Evolutionary conservation across 2,888 invertebrate species (phyloP), one percentile per base, ranked within the genome.

Genomic region (Andrena chrysosceles): DNA sequence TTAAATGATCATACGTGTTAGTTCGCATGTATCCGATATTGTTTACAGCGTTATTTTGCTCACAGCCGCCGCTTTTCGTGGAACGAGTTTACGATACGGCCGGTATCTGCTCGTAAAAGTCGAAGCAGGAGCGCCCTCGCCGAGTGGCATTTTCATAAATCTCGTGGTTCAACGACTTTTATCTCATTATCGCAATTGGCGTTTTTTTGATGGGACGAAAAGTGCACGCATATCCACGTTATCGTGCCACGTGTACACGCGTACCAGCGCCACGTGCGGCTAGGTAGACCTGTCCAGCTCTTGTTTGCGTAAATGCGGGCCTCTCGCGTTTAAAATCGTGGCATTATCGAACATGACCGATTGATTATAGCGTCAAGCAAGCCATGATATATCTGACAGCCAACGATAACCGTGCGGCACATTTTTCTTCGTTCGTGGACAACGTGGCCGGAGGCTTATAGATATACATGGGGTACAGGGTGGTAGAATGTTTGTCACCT

Each of bases 101-200:
- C 23, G 52, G 2, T 63, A 63, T 35, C 64, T 23, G 35, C n/a
- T 59, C 35, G 63, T 64, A 59, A 52, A 69, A 23, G 59, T 48
- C 16, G 20, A 7, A 2, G 31, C 16, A 49, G 48, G 54, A 75
- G 59, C 29, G 35, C 6, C 20, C 20, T 26, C 0, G 23, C 20
- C 10, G 49, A 33, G 48, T 2, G 29, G 10, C 26, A 33, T 68
- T 68, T 71, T 31, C 62, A 82, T 71, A 75, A 80, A 74, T 72
- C 75, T 26, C 42, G 8, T 13, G 68, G 81, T 81, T 83, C 76
- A 72, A 72, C 26, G 72, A 75, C 68, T 71, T 67, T 68, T 8
- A 67, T 75, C 63, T 67, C 23, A 31, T 31, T 74, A 29, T 62
- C 29, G 5, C 23, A 48, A 35, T 62, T 62, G 26, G 5, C 23